Percentiles rank a stretch among this genome's conserved stretches.
phyloP scores from a whole-genome alignment of 2,113 vertebrate genomes.

The Salvator merianae region DNA sequence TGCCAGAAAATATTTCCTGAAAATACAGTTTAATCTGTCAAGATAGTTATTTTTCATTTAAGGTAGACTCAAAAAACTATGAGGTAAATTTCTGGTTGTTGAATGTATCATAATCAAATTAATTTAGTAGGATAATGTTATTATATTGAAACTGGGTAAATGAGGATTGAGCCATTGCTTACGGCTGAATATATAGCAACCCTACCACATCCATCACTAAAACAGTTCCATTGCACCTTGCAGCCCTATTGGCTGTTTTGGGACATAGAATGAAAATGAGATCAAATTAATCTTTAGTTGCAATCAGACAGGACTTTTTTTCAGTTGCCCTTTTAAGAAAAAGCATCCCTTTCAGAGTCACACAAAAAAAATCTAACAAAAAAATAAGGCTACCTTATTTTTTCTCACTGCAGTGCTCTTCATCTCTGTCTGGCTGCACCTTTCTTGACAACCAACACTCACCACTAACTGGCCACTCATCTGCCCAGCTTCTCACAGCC shows the following conservation, averaged over 20 bases:
- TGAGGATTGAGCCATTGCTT: background rate
- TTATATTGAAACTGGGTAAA: background rate
- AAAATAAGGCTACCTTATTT: too few relatives aligned
- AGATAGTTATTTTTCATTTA: conserved; percentile 27
- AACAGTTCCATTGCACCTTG: background rate
- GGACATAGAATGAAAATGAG: background rate
- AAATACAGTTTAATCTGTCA: conserved; percentile 7
- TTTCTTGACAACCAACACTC: too few relatives aligned
- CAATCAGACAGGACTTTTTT: too few relatives aligned
- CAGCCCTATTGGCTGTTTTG: background rate
- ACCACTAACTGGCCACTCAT: too few relatives aligned
- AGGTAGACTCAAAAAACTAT: background rate
- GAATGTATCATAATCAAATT: background rate
- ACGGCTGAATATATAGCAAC: background rate
- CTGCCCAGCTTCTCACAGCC: too few relatives aligned
- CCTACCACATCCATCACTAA: background rate
- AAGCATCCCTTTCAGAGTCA: too few relatives aligned
- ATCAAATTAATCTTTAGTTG: too few relatives aligned
- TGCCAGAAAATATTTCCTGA: conserved; percentile 34
- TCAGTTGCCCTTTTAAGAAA: too few relatives aligned
- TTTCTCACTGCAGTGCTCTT: too few relatives aligned
- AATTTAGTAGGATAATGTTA: background rate
- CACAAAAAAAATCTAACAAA: too few relatives aligned
- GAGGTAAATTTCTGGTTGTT: background rate
- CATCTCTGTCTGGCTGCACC: too few relatives aligned